A percentile compares a stretch with the other conserved stretches of the same genome.
Conservation (phyloP, 1,140 invertebrate genomes). For the Drosophila takahashii region DNA sequence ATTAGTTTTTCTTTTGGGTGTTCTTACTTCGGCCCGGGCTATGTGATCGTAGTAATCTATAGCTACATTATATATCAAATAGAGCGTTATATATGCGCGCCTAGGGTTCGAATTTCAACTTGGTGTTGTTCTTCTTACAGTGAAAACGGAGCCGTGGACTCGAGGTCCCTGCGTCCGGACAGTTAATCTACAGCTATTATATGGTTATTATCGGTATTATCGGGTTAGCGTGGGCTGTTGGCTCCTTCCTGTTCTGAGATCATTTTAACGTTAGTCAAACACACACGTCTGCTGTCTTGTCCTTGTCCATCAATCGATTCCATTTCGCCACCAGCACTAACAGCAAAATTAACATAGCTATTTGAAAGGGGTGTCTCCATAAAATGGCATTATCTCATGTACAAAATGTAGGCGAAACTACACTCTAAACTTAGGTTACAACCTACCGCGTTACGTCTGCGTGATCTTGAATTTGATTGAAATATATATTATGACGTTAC, state of each 20-base stretch:
- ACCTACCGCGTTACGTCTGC: slow-evolving; percentile 62
- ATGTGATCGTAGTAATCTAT: slow-evolving; percentile 48
- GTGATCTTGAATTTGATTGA: slow-evolving; percentile 14
- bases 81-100: slow-evolving; percentile 24
- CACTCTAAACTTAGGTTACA: slow-evolving; percentile 73
- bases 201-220: slow-evolving; percentile 53
- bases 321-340: slow-evolving; percentile 51
- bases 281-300: slow-evolving; percentile 41
- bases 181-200: slow-evolving; percentile 52
- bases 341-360: slow-evolving; percentile 36
- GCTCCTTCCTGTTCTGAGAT: slow-evolving; percentile 73
- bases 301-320: slow-evolving; percentile 33
- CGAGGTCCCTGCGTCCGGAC: slow-evolving; percentile 16
- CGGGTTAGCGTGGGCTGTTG: slow-evolving; percentile 41
- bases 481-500: slow-evolving; percentile 1
- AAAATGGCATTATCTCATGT: slow-evolving; percentile 37
- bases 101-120: slow-evolving; percentile 51
- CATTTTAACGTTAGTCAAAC: slow-evolving; percentile 61
- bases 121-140: slow-evolving; percentile 80
- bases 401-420: slow-evolving; percentile 47
- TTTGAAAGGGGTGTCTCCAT: slow-evolving; percentile 30
- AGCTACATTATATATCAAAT: slow-evolving; percentile 42
- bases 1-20: slow-evolving; percentile 1
- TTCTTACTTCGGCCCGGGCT: slow-evolving; percentile 21
- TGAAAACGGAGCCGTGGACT: slow-evolving; percentile 43